Conservation (phyloP, 2,113 vertebrate species). For the Cyanoliseus patagonus region DNA sequence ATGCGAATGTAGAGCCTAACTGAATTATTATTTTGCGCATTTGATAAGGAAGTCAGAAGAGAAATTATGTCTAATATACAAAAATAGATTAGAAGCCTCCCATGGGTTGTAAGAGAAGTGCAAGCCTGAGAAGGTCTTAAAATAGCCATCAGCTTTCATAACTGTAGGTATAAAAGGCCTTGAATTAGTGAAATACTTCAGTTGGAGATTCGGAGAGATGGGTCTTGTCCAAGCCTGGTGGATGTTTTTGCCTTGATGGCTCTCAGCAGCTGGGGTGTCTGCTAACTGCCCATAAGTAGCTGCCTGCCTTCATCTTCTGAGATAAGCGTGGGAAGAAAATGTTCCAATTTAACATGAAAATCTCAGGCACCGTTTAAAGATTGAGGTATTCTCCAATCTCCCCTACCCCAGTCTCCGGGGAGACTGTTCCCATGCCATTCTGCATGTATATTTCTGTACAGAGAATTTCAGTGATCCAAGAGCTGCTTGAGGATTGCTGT, state of each 20-base stretch:
- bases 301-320: not conserved
- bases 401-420: constrained; percentile 8
- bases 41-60: not conserved
- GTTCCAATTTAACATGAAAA: not conserved
- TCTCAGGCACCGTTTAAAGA: not conserved
- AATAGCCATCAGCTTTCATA: constrained; percentile 3
- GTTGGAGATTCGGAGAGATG: not conserved
- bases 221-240: not conserved
- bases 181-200: not conserved
- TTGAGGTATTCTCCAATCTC: not conserved
- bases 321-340: not conserved
- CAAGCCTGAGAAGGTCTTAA: not conserved
- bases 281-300: not conserved
- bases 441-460: not conserved
- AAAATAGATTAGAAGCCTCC: constrained; percentile 41
- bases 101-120: not conserved
- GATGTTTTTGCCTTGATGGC: not conserved
- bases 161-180: not conserved
- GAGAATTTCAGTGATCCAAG: not conserved
- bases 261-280: not conserved
- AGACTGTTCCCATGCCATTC: constrained; percentile 20
- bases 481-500: not conserved
- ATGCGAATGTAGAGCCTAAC: not conserved
- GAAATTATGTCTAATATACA: not conserved
- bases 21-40: constrained; percentile 44